These are phyloP conservation scores for Drosophila seguyi DNA, from an alignment of 1,140 invertebrate species.

Conservation along the genomic window DNA sequence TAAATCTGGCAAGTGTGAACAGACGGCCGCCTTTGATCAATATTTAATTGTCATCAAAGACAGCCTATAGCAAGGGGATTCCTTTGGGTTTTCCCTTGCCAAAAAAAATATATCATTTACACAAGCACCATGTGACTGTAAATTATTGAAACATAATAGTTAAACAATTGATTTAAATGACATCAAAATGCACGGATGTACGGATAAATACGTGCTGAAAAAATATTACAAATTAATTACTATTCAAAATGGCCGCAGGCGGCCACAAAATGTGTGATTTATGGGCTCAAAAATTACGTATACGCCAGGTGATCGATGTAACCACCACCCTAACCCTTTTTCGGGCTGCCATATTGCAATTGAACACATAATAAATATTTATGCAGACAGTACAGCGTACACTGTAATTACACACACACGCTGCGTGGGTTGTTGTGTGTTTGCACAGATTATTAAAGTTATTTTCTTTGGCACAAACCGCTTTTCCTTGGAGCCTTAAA, in stretches of 20 bases:
- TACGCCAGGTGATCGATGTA: constrained; percentile 44
- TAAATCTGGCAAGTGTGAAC: constrained; percentile 36
- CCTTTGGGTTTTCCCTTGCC: background rate
- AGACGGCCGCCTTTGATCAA: constrained; percentile 28
- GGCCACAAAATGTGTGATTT: constrained; percentile 46
- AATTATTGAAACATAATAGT: constrained; percentile 26
- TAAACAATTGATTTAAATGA: constrained; percentile 66
- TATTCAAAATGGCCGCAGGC: constrained; percentile 46
- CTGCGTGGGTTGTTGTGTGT: constrained; percentile 26
- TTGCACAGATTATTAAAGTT: constrained; percentile 70
- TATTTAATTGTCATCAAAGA: constrained; percentile 29
- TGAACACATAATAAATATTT: constrained; percentile 79
- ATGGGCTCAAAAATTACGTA: constrained; percentile 67
- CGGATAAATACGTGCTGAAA: constrained; percentile 29
- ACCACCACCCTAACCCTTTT: background rate
- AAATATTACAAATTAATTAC: constrained; percentile 60
- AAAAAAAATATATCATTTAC: constrained; percentile 1
- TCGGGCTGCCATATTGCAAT: constrained; percentile 54
- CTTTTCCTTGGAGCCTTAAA: constrained; percentile 18
- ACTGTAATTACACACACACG: constrained; percentile 14
- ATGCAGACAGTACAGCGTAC: constrained; percentile 53
- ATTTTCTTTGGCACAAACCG: constrained; percentile 59
- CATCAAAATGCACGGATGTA: constrained; percentile 16
- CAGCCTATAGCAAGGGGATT: constrained; percentile 8
- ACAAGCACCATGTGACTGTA: constrained; percentile 1